Evolutionary conservation across 2,797 vertebrate genomes (phyloP), one percentile per base, ranked within the genome.

Genomic region (Pogonophryne albipinna): DNA sequence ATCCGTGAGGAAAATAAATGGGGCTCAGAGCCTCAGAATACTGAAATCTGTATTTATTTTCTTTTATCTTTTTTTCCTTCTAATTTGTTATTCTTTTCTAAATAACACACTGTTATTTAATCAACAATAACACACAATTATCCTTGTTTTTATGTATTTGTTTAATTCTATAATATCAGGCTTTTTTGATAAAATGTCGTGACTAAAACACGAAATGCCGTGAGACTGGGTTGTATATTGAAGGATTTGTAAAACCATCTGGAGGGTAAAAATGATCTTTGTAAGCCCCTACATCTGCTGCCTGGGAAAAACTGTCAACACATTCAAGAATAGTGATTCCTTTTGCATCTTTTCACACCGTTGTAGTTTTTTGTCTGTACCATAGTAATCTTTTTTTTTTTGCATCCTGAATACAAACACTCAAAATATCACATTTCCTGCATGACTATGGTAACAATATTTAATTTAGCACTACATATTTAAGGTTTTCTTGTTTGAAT

Each of bases 171-270:
- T 27, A 27, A 27, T 27, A 27, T 27, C 27, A 4, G 27, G 27
- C 27, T 27, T 27, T 27, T 27, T 27, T 27, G 4, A 27, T 27
- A 4, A 27, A 27, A 27, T 27, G 27, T 27, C 4, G 27, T 27
- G 27, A 27, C 27, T 27, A 27, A 4, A 27, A 27, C 27, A 27
- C 27, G 1, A 27, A 27, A 27, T 27, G 27, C 27, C 4, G 27
- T 27, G 27, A 27, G 27, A 27, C 27, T 27, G 27, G 27, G 27
- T 27, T 27, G 27, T 27, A 27, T 27, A 75, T 68, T 62, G 50
- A 67, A 64, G 42, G 65, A 76, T 80, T 79, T 78, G 53, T 83
- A 76, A 74, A 73, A 75, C 74, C 71, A 78, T 82, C 78, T 83
- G 84, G 67, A 60, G 20, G 17, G 19, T 76, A 73, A 71, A 71